A percentile compares a stretch with the other conserved stretches of the same genome.
Conservation (phyloP, 2,888 invertebrate genomes). For the Ethmia dodecea region DNA sequence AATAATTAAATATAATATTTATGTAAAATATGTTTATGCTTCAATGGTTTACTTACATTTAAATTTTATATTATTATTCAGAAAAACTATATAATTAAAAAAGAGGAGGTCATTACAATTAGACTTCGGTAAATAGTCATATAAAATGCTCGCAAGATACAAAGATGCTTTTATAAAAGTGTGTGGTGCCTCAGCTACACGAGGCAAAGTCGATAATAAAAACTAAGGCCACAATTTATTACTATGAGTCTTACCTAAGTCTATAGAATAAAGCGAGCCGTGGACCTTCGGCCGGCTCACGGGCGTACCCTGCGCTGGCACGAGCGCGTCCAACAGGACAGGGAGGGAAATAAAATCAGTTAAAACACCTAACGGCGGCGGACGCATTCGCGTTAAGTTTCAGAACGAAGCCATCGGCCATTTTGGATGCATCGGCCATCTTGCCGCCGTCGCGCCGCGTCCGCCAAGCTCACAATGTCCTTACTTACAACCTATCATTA, state of each 20-base stretch:
- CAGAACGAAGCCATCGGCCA: conserved; percentile 7
- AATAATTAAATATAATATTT: conserved; percentile 77
- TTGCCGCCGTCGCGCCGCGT: conserved; percentile 26
- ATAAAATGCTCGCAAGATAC: conserved; percentile 57
- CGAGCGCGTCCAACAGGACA: no score
- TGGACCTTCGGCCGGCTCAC: conserved; percentile 9
- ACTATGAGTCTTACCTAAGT: conserved; percentile 54
- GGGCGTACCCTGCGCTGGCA: no score
- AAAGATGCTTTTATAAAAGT: conserved; percentile 32
- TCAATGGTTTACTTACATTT: conserved; percentile 76
- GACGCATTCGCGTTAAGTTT: conserved; percentile 14
- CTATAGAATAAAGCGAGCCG: conserved; percentile 46
- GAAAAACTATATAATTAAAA: conserved; percentile 60
- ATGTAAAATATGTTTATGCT: conserved; percentile 77
- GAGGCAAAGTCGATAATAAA: conserved; percentile 36
- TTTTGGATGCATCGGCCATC: conserved; percentile 10
- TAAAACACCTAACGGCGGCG: conserved; percentile 24
- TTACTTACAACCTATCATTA: conserved; percentile 65
- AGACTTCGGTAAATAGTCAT: conserved; percentile 62
- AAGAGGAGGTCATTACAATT: conserved; percentile 56
- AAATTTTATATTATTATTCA: conserved; percentile 74
- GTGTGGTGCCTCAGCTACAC: conserved; percentile 32
- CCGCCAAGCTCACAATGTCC: conserved; percentile 38
- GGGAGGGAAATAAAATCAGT: conserved; percentile 20
- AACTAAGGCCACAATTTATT: conserved; percentile 72